Conservation (phyloP, 2,888 invertebrate genomes). For the Xylophagus ater region DNA sequence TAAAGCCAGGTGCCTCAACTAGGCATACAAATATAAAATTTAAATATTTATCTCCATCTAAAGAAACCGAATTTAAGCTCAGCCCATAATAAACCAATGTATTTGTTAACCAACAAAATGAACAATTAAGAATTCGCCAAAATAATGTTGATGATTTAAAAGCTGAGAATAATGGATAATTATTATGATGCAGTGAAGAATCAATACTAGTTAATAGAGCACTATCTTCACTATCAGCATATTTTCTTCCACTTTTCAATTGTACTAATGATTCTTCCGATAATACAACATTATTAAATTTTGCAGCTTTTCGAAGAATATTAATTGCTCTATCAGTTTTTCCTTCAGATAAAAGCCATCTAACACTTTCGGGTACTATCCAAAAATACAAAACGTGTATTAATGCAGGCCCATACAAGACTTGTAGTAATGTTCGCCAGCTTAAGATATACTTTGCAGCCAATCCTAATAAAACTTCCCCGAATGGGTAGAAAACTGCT, state of each 20-base stretch:
- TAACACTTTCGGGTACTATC: conserved; percentile 58
- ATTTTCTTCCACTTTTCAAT: no score
- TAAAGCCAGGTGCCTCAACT: conserved; percentile 64
- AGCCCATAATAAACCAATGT: conserved; percentile 72
- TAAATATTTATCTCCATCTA: conserved; percentile 61
- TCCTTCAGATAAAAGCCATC: conserved; percentile 61
- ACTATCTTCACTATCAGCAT: conserved; percentile 28
- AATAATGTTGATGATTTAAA: conserved; percentile 22
- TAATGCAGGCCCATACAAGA: conserved; percentile 55
- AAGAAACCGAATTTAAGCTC: conserved; percentile 62
- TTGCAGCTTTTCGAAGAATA: conserved; percentile 50
- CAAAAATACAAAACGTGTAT: conserved; percentile 55
- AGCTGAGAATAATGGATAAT: conserved; percentile 10
- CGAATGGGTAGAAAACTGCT: conserved; percentile 58
- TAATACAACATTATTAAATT: conserved; percentile 49
- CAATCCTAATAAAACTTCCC: conserved; percentile 54
- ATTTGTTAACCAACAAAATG: conserved; percentile 70
- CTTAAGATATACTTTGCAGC: conserved; percentile 54
- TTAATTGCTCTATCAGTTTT: conserved; percentile 45
- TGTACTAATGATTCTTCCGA: conserved; percentile 42
- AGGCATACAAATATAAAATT: conserved; percentile 51
- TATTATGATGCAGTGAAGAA: background rate
- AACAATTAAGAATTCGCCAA: conserved; percentile 46
- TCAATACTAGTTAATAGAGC: conserved; percentile 21
- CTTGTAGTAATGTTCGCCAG: conserved; percentile 56